Base-by-base conservation (phyloP, 2,113 vertebrate genomes). In the Ochotona princeps region DNA sequence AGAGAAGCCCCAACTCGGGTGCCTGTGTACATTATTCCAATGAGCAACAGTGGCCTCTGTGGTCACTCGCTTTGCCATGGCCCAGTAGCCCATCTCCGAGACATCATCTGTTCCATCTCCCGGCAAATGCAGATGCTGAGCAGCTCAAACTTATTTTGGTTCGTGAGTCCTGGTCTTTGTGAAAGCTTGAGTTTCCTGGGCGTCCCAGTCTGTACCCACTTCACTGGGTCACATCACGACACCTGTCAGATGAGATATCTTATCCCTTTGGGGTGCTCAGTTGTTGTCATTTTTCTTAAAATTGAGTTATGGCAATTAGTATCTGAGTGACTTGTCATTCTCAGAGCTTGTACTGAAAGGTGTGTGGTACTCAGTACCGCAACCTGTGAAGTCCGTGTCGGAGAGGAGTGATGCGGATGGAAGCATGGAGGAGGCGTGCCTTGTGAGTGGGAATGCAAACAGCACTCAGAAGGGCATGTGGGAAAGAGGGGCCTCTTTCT, bases 21-120 rank as follows among this genome's bases (percentile, higher is more conserved):
- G 97, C 92, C 93, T 97, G 97, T 97, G 95, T 44, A 44, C 38
- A 44, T 96, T 73, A 97, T 96, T 98, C 93, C 97, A 96, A 97
- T 97, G 93, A 97, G 96, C 98, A 93, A 98, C 97, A 97, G 97
- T 98, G 97, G 98, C 97, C 97, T 95, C 94, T 99, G 99, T 99
- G 98, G 98, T 99, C 98, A 99, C 97, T 96, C 95, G 96, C 90
- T 93, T 92, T 96, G 96, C 97, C 97, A 97, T 98, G 98, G 98
- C 97, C 98, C 98, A 98, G 98, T 98, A 98, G 97, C 96, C 97
- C 97, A 96, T 14, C 65, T 93, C 95, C 0, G 23, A 97, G 97
- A 97, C 97, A 97, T 98, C 98, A 98, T 98, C 98, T 98, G 97
- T 98, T 98, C 98, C 98, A 98, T 98, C 99, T 97, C 98, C 97